phyloP scores from a whole-genome alignment of 2,113 vertebrate genomes.

The Copsychus sechellarum region DNA sequence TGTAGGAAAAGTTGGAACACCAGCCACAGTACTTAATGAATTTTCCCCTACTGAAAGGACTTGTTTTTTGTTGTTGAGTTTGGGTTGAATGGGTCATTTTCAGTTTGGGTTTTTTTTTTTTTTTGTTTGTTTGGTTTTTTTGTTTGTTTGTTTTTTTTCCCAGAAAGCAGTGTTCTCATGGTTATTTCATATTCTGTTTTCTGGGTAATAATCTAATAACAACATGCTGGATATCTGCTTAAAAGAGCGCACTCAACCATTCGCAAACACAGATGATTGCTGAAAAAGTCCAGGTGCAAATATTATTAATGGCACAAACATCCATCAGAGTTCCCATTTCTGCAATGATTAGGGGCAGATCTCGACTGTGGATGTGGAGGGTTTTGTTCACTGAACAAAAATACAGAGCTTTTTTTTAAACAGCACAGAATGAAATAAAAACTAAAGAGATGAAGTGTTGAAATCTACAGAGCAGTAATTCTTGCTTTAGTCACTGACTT shows the following conservation, averaged over 20 bases:
- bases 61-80: background rate
- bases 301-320: background rate
- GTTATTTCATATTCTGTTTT: background rate
- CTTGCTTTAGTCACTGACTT: background rate
- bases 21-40: background rate
- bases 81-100: background rate
- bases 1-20: background rate
- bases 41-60: background rate
- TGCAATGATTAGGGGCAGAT: background rate
- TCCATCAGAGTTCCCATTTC: background rate
- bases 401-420: background rate
- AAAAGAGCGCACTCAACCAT: background rate
- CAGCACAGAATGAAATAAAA: background rate
- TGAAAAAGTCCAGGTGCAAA: background rate
- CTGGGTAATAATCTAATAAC: background rate
- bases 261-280: background rate
- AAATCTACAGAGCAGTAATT: background rate
- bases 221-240: background rate
- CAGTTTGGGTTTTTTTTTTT: rapidly evolving
- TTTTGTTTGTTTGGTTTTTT: background rate
- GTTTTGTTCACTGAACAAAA: background rate
- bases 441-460: background rate
- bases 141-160: background rate
- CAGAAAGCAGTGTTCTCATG: background rate
- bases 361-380: background rate